Evolutionary conservation across 1,140 invertebrate genomes (phyloP).

Genomic region (Brachionus rotundiformis): DNA sequence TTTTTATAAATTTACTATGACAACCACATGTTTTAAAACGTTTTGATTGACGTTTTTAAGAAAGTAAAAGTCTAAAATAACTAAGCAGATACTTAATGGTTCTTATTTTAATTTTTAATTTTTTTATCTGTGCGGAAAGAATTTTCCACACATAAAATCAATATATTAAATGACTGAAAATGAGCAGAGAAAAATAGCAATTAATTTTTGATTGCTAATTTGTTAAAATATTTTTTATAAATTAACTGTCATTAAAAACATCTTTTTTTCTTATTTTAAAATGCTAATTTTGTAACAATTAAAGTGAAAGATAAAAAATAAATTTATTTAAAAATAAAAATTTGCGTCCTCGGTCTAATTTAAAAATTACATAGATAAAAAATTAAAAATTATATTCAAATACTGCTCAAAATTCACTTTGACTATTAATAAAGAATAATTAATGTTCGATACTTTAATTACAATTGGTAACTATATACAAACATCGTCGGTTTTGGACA

Average conservation of each 20-base stretch:
- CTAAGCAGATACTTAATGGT: background rate
- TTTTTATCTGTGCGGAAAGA: background rate
- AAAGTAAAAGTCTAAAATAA: background rate
- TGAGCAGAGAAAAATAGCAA: no score
- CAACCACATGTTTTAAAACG: background rate
- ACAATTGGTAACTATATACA: no score
- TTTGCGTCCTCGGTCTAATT: background rate
- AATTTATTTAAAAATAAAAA: slow-evolving; percentile 2
- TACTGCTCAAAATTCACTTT: background rate
- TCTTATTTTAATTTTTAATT: background rate
- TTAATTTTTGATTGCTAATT: background rate
- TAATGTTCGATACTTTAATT: no score
- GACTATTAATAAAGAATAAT: no score
- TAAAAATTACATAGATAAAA: background rate
- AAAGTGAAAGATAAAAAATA: background rate
- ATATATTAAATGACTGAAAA: no score
- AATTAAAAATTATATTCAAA: background rate
- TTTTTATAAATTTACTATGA: background rate
- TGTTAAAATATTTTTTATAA: background rate
- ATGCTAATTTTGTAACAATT: background rate
- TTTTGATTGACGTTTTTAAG: background rate
- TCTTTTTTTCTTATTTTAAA: background rate
- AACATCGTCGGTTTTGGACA: slow-evolving; percentile 5
- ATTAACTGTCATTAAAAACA: background rate
- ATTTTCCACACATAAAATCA: background rate